Evolutionary conservation across 1,140 invertebrate species (phyloP), one percentile per base, ranked within the genome.

Genomic region (Pissodes strobi): DNA sequence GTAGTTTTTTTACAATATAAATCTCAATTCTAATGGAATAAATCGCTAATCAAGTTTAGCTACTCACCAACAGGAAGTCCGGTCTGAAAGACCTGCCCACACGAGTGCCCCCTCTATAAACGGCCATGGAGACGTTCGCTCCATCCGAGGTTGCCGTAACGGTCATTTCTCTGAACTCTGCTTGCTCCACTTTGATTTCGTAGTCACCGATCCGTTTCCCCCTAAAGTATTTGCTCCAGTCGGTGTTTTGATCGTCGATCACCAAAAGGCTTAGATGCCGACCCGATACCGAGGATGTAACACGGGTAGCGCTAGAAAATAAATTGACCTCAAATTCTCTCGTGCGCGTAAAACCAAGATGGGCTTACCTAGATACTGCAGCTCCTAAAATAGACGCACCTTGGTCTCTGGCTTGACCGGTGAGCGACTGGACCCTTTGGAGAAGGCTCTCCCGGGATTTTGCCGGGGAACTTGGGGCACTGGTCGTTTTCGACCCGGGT

Each of bases 191-290:
- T 34, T 93, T 86, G 65, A 98, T 93, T 76, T 98, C 95, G 83
- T 92, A 97, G 68, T 98, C 95, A 61, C 88, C 88, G 59, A 98
- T 84, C 37, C 91, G 86, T 43, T 89, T 88, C 6, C 94, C 94
- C 37, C 93, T 85, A 84, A 97, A 97, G 78, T 97, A 97, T 81
- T 97, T 97, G 56, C 92, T 94, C 96, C 96, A 99, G 78, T 98
- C 96, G 49, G 95, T 98, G 80, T 97, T 96, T 75, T 95, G 94
- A 79, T 98, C 95, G 79, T 98, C 96, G 68, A 98, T 90, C 55
- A 98, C 93, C 5, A 99, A 82, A 18, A 98, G 81, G n/a, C 90
- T 95, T 71, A 97, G 94, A 77, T 94, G 94, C 70, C 90, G 86
- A 74, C 97, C 95, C 78, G 91, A 94, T 76, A 91, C 95, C 8